Conservation (phyloP, 1,140 invertebrate genomes). For the Drosophila athabasca region DNA sequence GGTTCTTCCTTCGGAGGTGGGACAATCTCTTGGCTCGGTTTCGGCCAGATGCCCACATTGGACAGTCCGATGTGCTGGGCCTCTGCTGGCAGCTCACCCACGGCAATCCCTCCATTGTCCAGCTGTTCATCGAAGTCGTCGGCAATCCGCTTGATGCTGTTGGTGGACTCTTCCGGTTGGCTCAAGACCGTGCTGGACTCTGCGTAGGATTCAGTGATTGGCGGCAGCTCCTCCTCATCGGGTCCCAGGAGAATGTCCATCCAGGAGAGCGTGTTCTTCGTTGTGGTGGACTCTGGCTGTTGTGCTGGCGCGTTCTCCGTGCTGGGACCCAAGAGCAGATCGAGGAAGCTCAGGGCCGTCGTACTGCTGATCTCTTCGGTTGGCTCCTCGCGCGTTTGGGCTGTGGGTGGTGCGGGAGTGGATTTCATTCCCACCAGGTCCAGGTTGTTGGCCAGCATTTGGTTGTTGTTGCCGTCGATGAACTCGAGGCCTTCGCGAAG, state of each 20-base stretch:
- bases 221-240: slow-evolving; percentile 60
- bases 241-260: slow-evolving; percentile 72
- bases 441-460: slow-evolving; percentile 70
- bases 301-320: slow-evolving; percentile 13
- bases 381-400: slow-evolving; percentile 6
- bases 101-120: slow-evolving; percentile 56
- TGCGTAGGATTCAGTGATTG: slow-evolving; percentile 24
- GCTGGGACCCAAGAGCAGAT: slow-evolving; percentile 67
- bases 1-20: slow-evolving; percentile 28
- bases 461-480: slow-evolving; percentile 79
- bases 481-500: slow-evolving; percentile 79
- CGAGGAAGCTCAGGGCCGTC: slow-evolving; percentile 62
- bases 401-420: slow-evolving; percentile 23
- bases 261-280: slow-evolving; percentile 69
- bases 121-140: slow-evolving; percentile 69
- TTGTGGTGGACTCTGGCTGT: slow-evolving; percentile 35
- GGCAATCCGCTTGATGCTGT: slow-evolving; percentile 65
- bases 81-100: slow-evolving; percentile 66
- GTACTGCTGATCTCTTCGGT: slow-evolving; percentile 35
- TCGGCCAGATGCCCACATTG: slow-evolving; percentile 41
- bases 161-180: slow-evolving; percentile 7
- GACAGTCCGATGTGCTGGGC: slow-evolving; percentile 53
- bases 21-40: background rate
- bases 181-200: slow-evolving; percentile 16
- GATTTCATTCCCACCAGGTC: slow-evolving; percentile 44